A percentile compares a stretch with the other conserved stretches of the same genome.
phyloP scores from a whole-genome alignment of 2,888 invertebrate species.

The Phalera bucephala region DNA sequence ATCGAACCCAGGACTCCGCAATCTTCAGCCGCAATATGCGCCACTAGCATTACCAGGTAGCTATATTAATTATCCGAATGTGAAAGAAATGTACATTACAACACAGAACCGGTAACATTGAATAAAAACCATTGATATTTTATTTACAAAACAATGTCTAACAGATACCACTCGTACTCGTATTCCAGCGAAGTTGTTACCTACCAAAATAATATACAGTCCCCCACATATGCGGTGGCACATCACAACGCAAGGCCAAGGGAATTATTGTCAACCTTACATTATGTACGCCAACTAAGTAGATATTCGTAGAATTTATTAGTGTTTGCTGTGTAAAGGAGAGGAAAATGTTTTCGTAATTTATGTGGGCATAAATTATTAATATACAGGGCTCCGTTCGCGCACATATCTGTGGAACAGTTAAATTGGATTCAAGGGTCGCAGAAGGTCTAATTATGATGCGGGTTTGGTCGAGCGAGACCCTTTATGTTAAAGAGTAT shows the following conservation, averaged over 20 bases:
- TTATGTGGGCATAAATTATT: slow-evolving; percentile 66
- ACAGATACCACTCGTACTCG: too few relatives aligned
- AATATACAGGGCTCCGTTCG: slow-evolving; percentile 43
- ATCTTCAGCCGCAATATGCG: too few relatives aligned
- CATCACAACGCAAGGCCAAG: slow-evolving; percentile 1
- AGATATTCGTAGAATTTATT: slow-evolving; percentile 36
- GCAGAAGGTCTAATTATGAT: slow-evolving; percentile 59
- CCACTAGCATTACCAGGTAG: too few relatives aligned
- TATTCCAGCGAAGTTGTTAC: too few relatives aligned
- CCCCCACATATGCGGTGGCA: neutral
- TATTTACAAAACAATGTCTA: too few relatives aligned
- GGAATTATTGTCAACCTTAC: slow-evolving; percentile 12
- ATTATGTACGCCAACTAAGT: slow-evolving; percentile 15
- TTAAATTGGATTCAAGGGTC: slow-evolving; percentile 70
- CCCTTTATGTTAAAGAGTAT: slow-evolving; percentile 49
- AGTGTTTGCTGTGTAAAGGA: slow-evolving; percentile 46
- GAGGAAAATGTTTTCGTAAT: slow-evolving; percentile 58
- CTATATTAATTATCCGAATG: too few relatives aligned
- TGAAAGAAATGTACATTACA: too few relatives aligned
- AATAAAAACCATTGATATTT: too few relatives aligned
- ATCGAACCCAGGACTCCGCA: too few relatives aligned
- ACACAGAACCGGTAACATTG: too few relatives aligned
- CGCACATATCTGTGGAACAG: slow-evolving; percentile 56
- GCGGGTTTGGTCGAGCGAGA: slow-evolving; percentile 52
- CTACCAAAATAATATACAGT: too few relatives aligned